A percentile compares a stretch with the other conserved stretches of the same genome.
Evolutionary conservation across 92 coral and sea anemone species (phyloP).

Genomic region (Porites evermanni): DNA sequence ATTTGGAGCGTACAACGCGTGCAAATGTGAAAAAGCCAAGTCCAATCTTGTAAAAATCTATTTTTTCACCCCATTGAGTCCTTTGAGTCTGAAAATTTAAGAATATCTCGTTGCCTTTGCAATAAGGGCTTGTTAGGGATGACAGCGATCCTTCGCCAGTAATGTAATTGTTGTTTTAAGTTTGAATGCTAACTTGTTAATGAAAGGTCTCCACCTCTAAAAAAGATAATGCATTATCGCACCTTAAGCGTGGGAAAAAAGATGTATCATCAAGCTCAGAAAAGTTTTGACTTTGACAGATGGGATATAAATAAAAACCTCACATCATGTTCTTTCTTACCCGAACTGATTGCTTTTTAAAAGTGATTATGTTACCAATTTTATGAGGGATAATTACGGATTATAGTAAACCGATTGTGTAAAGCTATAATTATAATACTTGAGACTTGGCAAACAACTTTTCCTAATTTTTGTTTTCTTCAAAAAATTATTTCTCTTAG

Average conservation of each 20-base stretch:
- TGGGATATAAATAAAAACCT: slow-evolving; percentile 10
- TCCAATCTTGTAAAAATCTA: too few species aligned
- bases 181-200: background rate
- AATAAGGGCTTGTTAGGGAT: background rate
- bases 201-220: slow-evolving; percentile 12
- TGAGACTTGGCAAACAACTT: too few species aligned
- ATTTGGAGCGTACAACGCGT: background rate
- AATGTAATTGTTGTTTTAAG: background rate
- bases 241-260: slow-evolving; percentile 39
- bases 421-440: too few species aligned
- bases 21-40: background rate
- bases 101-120: background rate
- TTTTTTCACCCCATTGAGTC: background rate
- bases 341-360: too few species aligned
- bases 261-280: background rate
- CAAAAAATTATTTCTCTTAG: too few species aligned
- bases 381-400: too few species aligned
- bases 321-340: background rate
- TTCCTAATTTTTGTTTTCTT: too few species aligned
- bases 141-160: background rate
- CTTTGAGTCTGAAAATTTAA: background rate
- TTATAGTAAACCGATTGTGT: too few species aligned
- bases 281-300: slow-evolving; percentile 28
- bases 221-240: background rate
- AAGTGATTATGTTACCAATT: too few species aligned